Evolutionary conservation across 2,888 invertebrate species (phyloP).

Genomic region (Tinea pellionella): DNA sequence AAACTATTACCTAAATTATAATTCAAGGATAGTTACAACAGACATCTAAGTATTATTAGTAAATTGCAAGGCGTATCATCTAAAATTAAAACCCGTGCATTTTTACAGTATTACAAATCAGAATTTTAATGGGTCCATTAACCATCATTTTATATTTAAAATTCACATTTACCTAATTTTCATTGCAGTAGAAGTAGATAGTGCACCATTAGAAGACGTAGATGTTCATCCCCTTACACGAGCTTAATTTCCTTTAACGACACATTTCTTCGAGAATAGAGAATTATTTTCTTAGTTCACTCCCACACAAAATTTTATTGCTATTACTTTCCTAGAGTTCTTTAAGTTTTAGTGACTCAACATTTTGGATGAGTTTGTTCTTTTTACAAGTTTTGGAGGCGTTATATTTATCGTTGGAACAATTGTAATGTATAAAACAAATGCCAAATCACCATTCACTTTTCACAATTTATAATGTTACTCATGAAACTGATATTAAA

Average conservation of each 20-base stretch:
- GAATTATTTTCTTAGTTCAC: conserved; percentile 6
- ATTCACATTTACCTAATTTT: neutral
- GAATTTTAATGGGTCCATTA: neutral
- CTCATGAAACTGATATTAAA: too few relatives aligned
- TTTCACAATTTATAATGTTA: neutral
- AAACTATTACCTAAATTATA: too few relatives aligned
- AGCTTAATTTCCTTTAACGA: conserved; percentile 6
- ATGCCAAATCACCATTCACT: neutral
- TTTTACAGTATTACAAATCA: too few relatives aligned
- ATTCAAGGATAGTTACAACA: too few relatives aligned
- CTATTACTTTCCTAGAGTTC: neutral
- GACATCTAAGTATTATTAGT: too few relatives aligned
- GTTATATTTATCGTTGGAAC: neutral
- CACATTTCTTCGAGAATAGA: neutral
- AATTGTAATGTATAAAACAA: neutral
- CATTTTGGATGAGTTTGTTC: neutral
- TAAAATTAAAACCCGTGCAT: too few relatives aligned
- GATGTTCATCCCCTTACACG: neutral
- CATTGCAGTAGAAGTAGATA: neutral
- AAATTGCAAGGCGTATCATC: too few relatives aligned
- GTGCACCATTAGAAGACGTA: neutral
- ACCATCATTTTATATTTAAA: neutral
- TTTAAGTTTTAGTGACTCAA: neutral
- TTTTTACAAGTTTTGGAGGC: neutral
- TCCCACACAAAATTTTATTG: conserved; percentile 5